Evolutionary conservation across 2,113 vertebrate genomes (phyloP).

Genomic region (Colossoma macropomum): DNA sequence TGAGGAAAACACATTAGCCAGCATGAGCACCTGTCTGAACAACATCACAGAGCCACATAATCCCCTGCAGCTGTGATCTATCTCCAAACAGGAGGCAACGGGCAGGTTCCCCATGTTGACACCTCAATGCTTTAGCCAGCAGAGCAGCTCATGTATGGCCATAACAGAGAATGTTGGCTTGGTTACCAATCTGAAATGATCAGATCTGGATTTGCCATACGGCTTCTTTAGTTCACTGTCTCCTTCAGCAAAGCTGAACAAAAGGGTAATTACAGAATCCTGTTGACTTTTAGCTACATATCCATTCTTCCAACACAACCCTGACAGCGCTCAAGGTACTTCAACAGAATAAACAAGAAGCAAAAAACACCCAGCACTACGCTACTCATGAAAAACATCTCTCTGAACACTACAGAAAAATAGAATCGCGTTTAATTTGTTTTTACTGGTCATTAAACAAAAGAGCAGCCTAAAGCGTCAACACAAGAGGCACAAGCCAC

Average conservation of each 20-base stretch:
- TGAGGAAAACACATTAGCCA: background rate
- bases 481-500: background rate
- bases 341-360: background rate
- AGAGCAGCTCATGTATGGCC: background rate
- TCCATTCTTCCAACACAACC: background rate
- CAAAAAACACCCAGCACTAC: background rate
- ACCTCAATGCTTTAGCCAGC: background rate
- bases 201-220: background rate
- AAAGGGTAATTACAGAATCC: background rate
- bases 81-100: background rate
- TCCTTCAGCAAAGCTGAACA: background rate
- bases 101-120: background rate
- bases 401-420: background rate
- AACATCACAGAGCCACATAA: background rate
- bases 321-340: background rate
- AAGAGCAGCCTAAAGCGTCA: background rate
- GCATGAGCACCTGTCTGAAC: background rate
- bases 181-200: background rate
- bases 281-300: background rate
- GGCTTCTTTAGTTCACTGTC: background rate
- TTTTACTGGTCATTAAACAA: conserved; percentile 13
- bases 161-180: background rate
- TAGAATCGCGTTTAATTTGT: background rate
- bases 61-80: background rate
- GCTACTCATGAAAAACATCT: background rate